These are phyloP conservation scores for Micronisus gabar DNA, from an alignment of 2,113 vertebrate species.

Conservation along the genomic window DNA sequence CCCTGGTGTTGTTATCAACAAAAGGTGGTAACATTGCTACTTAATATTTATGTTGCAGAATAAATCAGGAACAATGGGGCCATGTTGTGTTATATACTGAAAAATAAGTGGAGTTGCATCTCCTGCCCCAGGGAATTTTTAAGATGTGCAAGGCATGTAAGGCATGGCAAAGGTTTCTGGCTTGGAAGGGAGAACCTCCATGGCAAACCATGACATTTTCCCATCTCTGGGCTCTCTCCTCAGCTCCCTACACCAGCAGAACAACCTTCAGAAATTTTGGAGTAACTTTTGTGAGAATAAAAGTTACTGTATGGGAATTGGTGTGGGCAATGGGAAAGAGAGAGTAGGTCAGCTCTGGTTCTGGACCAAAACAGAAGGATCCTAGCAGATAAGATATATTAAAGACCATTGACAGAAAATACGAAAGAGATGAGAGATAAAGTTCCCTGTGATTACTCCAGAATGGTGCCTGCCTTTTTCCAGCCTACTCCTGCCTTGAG, in stretches of 20 bases:
- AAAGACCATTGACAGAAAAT: neutral
- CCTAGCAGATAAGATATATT: neutral
- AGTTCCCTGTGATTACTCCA: neutral
- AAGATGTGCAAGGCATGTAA: neutral
- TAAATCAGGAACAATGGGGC: neutral
- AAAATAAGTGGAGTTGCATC: neutral
- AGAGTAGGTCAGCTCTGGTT: neutral
- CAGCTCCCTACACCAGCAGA: neutral
- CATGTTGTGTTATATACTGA: neutral
- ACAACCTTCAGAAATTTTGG: neutral
- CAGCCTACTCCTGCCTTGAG: neutral
- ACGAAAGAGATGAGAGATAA: neutral
- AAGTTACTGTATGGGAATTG: neutral
- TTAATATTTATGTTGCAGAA: neutral
- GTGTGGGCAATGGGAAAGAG: neutral
- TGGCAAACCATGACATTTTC: neutral
- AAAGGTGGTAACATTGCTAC: neutral
- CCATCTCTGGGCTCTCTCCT: neutral
- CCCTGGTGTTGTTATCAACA: neutral
- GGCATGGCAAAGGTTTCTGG: neutral
- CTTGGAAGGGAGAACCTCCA: neutral
- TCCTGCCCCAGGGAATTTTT: neutral
- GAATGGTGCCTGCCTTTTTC: neutral
- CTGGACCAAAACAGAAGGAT: neutral
- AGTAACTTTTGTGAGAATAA: neutral